Conservation (phyloP, 2,113 vertebrate species). For the Condylura cristata region DNA sequence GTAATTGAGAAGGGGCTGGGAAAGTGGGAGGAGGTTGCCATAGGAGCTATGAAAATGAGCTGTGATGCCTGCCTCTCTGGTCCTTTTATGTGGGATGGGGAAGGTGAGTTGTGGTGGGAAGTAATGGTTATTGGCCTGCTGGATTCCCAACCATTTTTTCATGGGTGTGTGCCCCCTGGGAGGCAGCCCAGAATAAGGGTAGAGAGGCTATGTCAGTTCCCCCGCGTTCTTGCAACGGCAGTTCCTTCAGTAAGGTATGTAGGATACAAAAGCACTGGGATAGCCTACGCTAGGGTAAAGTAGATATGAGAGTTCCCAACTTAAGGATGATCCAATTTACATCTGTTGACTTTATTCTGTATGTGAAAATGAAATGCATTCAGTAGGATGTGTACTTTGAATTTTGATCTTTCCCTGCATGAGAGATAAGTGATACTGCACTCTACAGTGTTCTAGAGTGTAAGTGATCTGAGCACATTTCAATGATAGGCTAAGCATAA, state of each 20-base stretch:
- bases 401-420: background rate
- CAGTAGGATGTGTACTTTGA: background rate
- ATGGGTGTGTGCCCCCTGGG: background rate
- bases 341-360: no score
- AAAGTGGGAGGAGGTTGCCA: background rate
- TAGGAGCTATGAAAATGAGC: no score
- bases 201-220: background rate
- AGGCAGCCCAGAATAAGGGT: background rate
- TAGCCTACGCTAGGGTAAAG: background rate
- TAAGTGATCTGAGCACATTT: background rate
- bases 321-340: background rate
- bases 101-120: background rate
- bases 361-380: background rate
- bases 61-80: background rate
- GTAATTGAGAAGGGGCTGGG: rapidly evolving
- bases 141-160: background rate
- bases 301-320: background rate
- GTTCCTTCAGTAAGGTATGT: background rate
- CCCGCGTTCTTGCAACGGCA: background rate
- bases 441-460: background rate
- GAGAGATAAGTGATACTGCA: background rate
- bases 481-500: background rate
- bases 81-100: background rate
- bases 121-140: background rate
- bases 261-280: background rate